Evolutionary conservation across 2,797 vertebrate genomes (phyloP), one percentile per base, ranked within the genome.

Genomic region (Lacerta viridis): DNA sequence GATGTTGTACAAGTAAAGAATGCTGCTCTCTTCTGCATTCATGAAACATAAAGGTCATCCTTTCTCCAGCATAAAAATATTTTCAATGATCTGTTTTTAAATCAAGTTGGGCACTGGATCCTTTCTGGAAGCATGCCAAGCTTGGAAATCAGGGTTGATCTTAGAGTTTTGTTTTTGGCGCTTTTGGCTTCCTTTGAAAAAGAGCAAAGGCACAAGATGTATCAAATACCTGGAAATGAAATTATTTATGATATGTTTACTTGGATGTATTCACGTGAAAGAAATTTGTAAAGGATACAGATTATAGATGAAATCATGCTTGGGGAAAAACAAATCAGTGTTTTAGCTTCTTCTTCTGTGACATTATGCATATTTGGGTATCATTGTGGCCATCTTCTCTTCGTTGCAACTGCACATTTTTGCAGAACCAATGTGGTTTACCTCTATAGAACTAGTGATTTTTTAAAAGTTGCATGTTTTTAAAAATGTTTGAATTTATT

Each of bases 141-240:
- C 55, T 64, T 50, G 55, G 80, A 74, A 25, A 82, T 75, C 69
- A 87, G 43, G 18, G 43, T 55, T 86, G n/a, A 66, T 82, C n/a
- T 64, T 76, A 10, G 39, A 66, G 39, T 33, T 50, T 68, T 10
- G 5, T 78, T 55, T 46, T 46, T 80, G 39, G 36, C 41, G 1
- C 17, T 61, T 69, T 9, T 41, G 11, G 39, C 8, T 76, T 18
- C 27, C 29, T 87, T 59, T 33, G 55, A 41, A 33, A 86, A 83
- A 71, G 33, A 80, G 46, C 8, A 78, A 59, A 36, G 59, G 39
- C 23, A 82, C 33, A 11, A 7, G 66, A 72, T 20, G 4, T 66
- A 64, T 55, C 7, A 36, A 79, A 17, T 81, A 64, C 13, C 2
- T 87, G 43, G 17, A 75, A 82, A 82, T n/a, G n/a, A 68, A 78